Base-by-base conservation (phyloP, 1,140 invertebrate genomes). In the Drosophila willistoni region DNA sequence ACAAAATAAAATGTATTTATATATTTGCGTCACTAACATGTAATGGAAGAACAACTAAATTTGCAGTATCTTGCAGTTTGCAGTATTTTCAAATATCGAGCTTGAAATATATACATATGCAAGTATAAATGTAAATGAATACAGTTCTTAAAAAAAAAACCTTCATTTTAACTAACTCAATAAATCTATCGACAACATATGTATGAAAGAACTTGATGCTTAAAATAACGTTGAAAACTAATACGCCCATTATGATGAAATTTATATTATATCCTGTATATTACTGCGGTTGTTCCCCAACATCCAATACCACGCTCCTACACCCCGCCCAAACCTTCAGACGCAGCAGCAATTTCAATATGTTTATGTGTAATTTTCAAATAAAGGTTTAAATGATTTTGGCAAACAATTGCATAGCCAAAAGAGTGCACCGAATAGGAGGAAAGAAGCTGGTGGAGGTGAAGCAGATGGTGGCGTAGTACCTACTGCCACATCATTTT, bases 311-410 rank as follows among this genome's bases (percentile, higher is more conserved):
- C 1, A 7, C 7, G 29, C 29, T 29, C 29, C 13, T 19, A 12
- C 60, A 13, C 19, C 7, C 7, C 56, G 5, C 13, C n/a, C 36
- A 14, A 12, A 10, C 7, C 6, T 9, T 4, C 59, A 34, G 42
- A 41, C 76, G 29, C 29, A 36, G 34, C 29, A 36, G 29, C 47
- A 19, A 56, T 83, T 68, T 34, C 80, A 73, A 87, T 87, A 87
- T 83, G 83, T 83, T 89, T 83, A 89, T 83, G 84, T 86, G 83
- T 86, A 89, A 87, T 89, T 87, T 87, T 78, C 77, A 83, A 87
- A 87, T 87, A 87, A 84, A 77, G 80, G 84, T 67, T 77, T 87
- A 83, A 87, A 87, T 87, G 80, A 89, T 89, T 87, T 89, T 83
- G 83, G 83, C 83, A 89, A 87, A 87, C 83, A 89, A 87, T 87